phyloP scores from a whole-genome alignment of 2,113 vertebrate species.

The Oryzias celebensis region DNA sequence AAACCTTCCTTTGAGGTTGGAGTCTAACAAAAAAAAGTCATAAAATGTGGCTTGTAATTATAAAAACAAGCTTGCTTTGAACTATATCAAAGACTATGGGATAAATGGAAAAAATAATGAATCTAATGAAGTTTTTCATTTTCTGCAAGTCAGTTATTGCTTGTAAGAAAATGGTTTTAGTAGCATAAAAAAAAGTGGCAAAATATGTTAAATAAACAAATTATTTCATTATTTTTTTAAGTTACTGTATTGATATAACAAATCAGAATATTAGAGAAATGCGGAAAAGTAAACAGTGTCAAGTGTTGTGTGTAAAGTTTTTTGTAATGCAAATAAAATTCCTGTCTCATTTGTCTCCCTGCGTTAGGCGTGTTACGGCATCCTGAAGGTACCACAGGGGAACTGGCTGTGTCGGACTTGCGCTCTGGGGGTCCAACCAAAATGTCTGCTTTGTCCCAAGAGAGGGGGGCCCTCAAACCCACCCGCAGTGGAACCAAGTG shows the following conservation, averaged over 20 bases:
- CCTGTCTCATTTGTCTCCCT: not conserved
- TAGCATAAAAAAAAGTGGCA: not conserved
- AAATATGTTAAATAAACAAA: not conserved
- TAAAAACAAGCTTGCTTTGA: no score
- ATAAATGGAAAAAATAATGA: no score
- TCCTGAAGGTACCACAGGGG: conserved; percentile 94
- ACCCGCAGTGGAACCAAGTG: conserved; percentile 97
- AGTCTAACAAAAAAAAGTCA: no score
- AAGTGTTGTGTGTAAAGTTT: not conserved
- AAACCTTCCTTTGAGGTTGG: no score
- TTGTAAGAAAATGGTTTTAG: no score
- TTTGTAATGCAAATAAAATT: not conserved
- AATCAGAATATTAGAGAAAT: not conserved
- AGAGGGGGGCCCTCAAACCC: conserved; percentile 94
- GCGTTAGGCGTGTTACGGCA: conserved; percentile 92
- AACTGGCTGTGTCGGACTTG: conserved; percentile 97
- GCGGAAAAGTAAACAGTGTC: not conserved
- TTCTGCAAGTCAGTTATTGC: no score
- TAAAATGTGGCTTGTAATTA: no score
- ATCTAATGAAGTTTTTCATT: no score
- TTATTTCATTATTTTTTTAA: not conserved
- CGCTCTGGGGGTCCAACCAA: conserved; percentile 94
- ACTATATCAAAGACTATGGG: no score
- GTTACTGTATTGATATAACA: not conserved
- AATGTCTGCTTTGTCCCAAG: conserved; percentile 96